Conservation (phyloP, 2,113 vertebrate genomes). For the Hydrochoerus hydrochaeris region DNA sequence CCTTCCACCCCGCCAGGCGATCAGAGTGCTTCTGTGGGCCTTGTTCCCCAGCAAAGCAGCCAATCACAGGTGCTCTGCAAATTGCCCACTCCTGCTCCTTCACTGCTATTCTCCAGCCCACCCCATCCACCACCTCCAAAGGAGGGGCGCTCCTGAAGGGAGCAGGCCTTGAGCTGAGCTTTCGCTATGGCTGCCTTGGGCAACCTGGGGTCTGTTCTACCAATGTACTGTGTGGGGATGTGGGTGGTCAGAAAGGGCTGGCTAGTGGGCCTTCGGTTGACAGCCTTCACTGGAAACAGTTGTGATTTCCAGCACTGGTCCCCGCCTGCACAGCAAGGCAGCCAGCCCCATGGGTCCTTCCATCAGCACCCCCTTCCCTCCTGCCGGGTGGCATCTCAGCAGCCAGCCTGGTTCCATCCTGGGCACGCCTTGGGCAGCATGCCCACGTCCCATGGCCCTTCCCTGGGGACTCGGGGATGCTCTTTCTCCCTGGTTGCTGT, state of each 20-base stretch:
- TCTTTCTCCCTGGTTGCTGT: constrained; percentile 28
- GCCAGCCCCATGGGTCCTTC: not conserved
- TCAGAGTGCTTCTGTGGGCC: not conserved
- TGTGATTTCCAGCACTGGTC: not conserved
- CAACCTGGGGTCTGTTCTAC: not conserved
- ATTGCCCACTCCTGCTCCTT: not conserved
- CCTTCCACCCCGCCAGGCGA: not conserved
- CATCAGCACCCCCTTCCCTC: not conserved
- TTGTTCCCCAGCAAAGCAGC: not conserved
- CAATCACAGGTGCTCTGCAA: not conserved
- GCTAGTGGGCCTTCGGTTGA: not conserved
- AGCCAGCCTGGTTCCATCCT: constrained; percentile 23
- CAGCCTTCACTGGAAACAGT: not conserved
- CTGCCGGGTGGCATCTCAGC: constrained; percentile 28
- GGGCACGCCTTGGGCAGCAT: constrained; percentile 47
- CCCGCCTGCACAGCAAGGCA: not conserved
- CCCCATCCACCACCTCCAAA: too few species aligned
- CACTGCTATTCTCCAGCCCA: not conserved
- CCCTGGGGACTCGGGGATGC: not conserved
- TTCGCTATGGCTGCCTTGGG: too few species aligned
- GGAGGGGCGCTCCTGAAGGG: not conserved
- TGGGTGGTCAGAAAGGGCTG: not conserved
- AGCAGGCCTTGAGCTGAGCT: not conserved
- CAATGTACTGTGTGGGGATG: not conserved
- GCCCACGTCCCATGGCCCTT: not conserved